Conservation (phyloP, 2,888 invertebrate genomes). For the Andrena dorsata region DNA sequence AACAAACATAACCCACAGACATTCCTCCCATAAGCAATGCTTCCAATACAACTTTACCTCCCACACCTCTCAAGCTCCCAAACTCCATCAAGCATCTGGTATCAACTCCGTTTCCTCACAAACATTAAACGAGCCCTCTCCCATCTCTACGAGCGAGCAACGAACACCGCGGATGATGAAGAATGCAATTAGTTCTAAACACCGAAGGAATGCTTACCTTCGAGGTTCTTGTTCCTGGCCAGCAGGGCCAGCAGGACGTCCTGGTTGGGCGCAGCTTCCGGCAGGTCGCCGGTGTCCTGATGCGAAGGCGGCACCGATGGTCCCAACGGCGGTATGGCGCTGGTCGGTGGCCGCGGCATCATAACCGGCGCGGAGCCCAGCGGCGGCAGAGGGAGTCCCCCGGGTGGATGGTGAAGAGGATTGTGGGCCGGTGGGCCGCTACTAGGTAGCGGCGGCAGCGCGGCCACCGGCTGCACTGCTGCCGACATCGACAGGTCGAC, state of each 20-base stretch:
- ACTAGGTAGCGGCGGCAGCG: slow-evolving; percentile 68
- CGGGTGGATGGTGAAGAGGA: slow-evolving; percentile 69
- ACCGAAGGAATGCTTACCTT: slow-evolving; percentile 89
- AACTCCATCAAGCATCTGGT: neutral
- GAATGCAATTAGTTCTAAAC: slow-evolving; percentile 15
- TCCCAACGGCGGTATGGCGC: slow-evolving; percentile 80
- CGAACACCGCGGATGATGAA: too few relatives aligned
- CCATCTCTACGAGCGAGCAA: too few relatives aligned
- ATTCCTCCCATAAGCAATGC: neutral
- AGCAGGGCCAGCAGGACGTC: slow-evolving; percentile 94
- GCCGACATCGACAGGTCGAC: slow-evolving; percentile 85
- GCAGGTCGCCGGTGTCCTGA: slow-evolving; percentile 72
- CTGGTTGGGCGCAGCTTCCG: slow-evolving; percentile 89
- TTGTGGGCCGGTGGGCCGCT: slow-evolving; percentile 75
- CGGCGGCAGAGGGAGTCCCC: slow-evolving; percentile 70
- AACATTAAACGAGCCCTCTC: too few relatives aligned
- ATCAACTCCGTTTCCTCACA: neutral
- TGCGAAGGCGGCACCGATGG: slow-evolving; percentile 82
- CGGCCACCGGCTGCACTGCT: slow-evolving; percentile 80
- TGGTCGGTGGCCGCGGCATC: slow-evolving; percentile 77
- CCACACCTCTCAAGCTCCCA: neutral
- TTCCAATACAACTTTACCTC: neutral
- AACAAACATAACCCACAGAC: neutral
- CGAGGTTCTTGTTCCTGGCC: slow-evolving; percentile 94
- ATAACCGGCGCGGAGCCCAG: slow-evolving; percentile 74